A percentile compares a stretch with the other conserved stretches of the same genome.
These are phyloP conservation scores for Pissodes strobi DNA, from an alignment of 1,140 invertebrate species.

Conservation along the genomic window DNA sequence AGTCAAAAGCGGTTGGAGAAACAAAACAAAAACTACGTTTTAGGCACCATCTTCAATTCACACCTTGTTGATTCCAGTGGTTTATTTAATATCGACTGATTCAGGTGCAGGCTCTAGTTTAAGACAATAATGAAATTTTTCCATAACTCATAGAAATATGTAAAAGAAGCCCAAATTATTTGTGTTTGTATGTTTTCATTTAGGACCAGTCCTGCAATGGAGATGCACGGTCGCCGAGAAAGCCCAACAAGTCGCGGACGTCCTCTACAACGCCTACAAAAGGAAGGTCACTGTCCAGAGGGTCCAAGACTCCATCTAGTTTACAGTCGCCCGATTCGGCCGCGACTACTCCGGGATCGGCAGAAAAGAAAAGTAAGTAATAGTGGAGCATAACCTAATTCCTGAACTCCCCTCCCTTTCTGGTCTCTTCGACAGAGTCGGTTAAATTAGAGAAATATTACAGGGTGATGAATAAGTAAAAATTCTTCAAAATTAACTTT, in stretches of 20 bases:
- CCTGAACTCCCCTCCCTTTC: neutral
- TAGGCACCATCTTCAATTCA: too few relatives aligned
- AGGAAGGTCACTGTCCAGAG: conserved; percentile 62
- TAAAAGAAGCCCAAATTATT: neutral
- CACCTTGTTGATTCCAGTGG: too few relatives aligned
- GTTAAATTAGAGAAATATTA: too few relatives aligned
- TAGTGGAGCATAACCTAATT: neutral
- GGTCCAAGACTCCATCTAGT: conserved; percentile 60
- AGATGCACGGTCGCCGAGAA: conserved; percentile 65
- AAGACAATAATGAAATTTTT: too few relatives aligned
- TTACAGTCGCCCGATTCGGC: conserved; percentile 68
- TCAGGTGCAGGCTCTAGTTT: too few relatives aligned
- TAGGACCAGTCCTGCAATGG: conserved; percentile 64
- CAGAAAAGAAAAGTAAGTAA: conserved; percentile 78
- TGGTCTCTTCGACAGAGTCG: too few relatives aligned
- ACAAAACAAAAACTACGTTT: too few relatives aligned
- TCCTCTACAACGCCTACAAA: conserved; percentile 60
- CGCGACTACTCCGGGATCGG: conserved; percentile 57
- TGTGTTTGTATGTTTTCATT: conserved; percentile 8
- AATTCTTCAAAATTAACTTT: too few relatives aligned
- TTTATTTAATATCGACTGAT: too few relatives aligned
- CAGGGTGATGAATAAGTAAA: too few relatives aligned
- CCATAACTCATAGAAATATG: too few relatives aligned
- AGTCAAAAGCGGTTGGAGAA: too few relatives aligned
- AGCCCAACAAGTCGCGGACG: conserved; percentile 60